Evolutionary conservation across 2,797 vertebrate species (phyloP).

Genomic region (Crypturellus tataupa): DNA sequence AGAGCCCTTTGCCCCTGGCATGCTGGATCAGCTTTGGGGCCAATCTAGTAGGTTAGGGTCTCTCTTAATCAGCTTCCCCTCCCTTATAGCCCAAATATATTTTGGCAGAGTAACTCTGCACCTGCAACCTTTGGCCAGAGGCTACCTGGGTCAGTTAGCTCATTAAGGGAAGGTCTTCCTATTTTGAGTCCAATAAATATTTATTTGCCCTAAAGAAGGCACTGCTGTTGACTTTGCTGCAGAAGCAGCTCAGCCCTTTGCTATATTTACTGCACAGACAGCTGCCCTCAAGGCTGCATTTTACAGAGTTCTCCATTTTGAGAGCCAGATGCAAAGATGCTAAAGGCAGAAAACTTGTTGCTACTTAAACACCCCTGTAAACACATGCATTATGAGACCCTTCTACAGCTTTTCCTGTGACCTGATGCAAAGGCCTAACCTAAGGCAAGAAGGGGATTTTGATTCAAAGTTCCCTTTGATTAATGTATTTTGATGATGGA

Average conservation of each 20-base stretch:
- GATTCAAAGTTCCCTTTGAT: background rate
- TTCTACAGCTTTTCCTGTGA: background rate
- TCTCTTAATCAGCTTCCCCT: background rate
- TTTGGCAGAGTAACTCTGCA: background rate
- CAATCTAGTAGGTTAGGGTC: background rate
- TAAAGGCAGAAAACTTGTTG: background rate
- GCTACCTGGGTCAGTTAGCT: background rate
- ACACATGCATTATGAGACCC: background rate
- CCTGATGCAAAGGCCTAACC: background rate
- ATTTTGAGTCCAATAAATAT: background rate
- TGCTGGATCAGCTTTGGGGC: background rate
- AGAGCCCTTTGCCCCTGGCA: background rate
- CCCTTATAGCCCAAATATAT: background rate
- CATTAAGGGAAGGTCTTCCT: background rate
- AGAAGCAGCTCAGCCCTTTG: conserved; percentile 3
- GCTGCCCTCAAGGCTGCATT: background rate
- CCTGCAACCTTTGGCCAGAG: background rate
- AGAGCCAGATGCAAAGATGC: background rate
- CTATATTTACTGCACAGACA: background rate
- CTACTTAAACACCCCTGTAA: background rate
- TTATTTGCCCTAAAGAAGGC: background rate
- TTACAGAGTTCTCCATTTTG: background rate
- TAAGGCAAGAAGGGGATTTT: background rate
- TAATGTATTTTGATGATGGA: background rate
- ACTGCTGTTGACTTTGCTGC: background rate